A percentile compares a stretch with the other conserved stretches of the same genome.
Evolutionary conservation across 2,797 vertebrate genomes (phyloP).

Genomic region (Perodicticus potto): DNA sequence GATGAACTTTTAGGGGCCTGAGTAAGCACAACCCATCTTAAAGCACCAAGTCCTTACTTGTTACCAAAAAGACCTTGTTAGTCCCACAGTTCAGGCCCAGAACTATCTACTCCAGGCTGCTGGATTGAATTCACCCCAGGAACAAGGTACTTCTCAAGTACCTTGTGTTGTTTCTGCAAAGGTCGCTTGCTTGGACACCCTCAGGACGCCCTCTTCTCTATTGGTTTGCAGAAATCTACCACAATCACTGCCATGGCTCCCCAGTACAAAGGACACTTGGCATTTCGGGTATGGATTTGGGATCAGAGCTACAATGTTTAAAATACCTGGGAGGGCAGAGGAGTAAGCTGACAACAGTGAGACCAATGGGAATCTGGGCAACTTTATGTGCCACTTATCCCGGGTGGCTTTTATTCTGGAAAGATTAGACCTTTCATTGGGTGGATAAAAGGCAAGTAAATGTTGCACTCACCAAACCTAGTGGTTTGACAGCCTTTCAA

Average conservation of each 20-base stretch:
- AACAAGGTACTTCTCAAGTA: background rate
- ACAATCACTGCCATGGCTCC: too few species aligned
- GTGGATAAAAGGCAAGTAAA: slow-evolving; percentile 50
- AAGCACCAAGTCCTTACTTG: background rate
- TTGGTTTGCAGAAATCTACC: slow-evolving; percentile 1
- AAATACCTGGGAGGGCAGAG: background rate
- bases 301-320: background rate
- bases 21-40: background rate
- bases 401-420: slow-evolving; percentile 42
- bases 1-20: background rate
- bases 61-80: background rate
- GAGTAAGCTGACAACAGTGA: background rate
- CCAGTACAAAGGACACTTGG: background rate
- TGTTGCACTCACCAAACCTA: slow-evolving; percentile 49
- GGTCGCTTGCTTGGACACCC: slow-evolving; percentile 2
- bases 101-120: background rate
- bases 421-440: slow-evolving; percentile 42
- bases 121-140: slow-evolving; percentile 30
- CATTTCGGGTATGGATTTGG: background rate
- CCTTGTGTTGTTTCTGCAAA: background rate
- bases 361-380: background rate
- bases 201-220: background rate
- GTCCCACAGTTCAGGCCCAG: background rate
- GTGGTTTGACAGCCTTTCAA: slow-evolving; percentile 45
- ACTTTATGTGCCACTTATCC: background rate